Evolutionary conservation across 1,140 invertebrate species (phyloP).

Genomic region (Bombus pascuorum): DNA sequence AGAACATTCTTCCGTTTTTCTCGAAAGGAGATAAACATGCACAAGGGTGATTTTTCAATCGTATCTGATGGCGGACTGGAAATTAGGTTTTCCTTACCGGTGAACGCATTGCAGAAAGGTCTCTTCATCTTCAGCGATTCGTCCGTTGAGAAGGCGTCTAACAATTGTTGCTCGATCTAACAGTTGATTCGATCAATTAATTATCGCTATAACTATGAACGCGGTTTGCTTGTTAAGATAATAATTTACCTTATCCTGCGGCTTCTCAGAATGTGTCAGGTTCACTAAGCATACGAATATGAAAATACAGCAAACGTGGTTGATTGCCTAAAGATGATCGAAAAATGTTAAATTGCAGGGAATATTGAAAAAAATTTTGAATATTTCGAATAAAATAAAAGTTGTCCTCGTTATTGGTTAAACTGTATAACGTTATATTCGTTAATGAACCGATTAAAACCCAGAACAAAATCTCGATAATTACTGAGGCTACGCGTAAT

Average conservation of each 20-base stretch:
- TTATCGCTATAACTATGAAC: neutral
- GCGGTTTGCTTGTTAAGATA: neutral
- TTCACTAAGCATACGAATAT: slow-evolving; percentile 47
- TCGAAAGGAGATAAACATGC: neutral
- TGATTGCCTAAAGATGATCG: slow-evolving; percentile 47
- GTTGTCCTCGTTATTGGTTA: neutral
- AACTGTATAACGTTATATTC: neutral
- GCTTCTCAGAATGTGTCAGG: slow-evolving; percentile 25
- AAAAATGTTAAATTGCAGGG: neutral
- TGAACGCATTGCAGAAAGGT: slow-evolving; percentile 77
- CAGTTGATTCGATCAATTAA: neutral
- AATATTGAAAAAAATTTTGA: neutral
- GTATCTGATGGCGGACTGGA: neutral
- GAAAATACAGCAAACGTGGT: slow-evolving; percentile 56
- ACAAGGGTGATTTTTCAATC: neutral
- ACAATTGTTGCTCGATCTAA: slow-evolving; percentile 64
- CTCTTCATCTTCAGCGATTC: slow-evolving; percentile 65
- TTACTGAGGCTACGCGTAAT: slow-evolving; percentile 24
- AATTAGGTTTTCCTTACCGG: slow-evolving; percentile 54
- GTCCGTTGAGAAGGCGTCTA: slow-evolving; percentile 49
- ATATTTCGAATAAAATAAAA: neutral
- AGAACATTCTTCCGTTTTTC: neutral
- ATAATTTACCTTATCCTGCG: slow-evolving; percentile 56
- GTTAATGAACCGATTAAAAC: neutral
- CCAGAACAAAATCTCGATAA: slow-evolving; percentile 1